Base-by-base conservation (phyloP, 2,888 invertebrate genomes). In the Lasius platythorax region DNA sequence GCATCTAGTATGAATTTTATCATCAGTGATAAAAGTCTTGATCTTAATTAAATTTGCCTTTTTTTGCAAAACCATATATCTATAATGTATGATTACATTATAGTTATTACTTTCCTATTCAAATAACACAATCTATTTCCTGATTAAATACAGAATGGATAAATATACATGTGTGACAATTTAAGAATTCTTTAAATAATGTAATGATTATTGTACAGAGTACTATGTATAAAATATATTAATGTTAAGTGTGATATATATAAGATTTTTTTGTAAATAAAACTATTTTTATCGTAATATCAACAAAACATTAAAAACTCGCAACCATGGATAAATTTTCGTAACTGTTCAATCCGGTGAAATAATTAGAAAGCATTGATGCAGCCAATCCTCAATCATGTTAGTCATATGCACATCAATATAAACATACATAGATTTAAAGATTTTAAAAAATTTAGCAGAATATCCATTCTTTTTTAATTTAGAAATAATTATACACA, bases 221-320 rank as follows among this genome's bases (percentile, higher is more conserved):
- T 53, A 63, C 11, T 72, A n/a, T 58, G 28, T 72, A 46, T 79
- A 63, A 46, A 56, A 46, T 37, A 6, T 43, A 28, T 23, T 50
- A 46, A n/a, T 12, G 6, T 72, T 58, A 12, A 1, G 46, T 61
- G 18, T 46, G 43, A 79, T 79, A 46, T 67, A 46, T 70, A 12
- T 67, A 67, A 43, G 1, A 46, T 30, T 18, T 56, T 70, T 63
- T 64, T 68, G 56, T 76, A 83, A 85, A 83, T 83, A 78, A 70
- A 85, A 40, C 50, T 78, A 85, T 73, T 85, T 84, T 78, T 74
- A 53, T 82, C 23, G 15, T 33, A 75, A 68, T 70, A 75, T 30
- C 3, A 23, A 72, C 23, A 72, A 72, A 75, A 66, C 61, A 8
- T 30, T 74, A 18, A 12, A 61, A 43, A 43, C 4, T 12, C 46